Evolutionary conservation across 2,113 vertebrate species (phyloP).

Genomic region (Tretioscincus oriximinensis): DNA sequence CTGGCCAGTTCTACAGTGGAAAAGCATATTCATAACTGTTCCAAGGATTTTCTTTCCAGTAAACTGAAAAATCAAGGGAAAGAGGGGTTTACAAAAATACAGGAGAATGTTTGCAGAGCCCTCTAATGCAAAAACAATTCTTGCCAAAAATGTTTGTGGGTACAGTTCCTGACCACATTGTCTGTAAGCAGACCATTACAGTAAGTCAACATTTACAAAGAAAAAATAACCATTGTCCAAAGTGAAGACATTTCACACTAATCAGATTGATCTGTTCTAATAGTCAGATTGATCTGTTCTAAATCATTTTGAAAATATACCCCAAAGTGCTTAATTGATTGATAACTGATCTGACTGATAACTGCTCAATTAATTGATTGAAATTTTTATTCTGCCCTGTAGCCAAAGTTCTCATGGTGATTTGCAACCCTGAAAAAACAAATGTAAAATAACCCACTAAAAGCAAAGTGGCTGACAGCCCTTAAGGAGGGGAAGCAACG

Average conservation of each 20-base stretch:
- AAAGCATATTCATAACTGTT: neutral
- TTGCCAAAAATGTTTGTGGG: neutral
- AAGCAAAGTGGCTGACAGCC: no score
- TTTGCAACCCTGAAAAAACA: no score
- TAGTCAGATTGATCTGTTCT: constrained; percentile 9
- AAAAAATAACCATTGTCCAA: neutral
- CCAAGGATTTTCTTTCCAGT: neutral
- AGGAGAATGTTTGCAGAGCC: neutral
- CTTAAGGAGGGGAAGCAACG: no score
- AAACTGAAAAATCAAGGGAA: neutral
- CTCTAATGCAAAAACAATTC: neutral
- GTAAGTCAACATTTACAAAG: neutral
- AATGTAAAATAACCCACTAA: no score
- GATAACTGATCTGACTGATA: no score
- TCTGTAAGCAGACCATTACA: neutral
- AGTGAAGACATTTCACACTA: neutral
- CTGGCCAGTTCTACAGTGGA: neutral
- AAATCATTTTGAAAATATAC: neutral
- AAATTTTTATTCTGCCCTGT: neutral
- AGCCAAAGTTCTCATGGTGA: no score
- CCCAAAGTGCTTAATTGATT: neutral
- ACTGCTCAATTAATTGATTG: neutral
- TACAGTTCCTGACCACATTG: neutral
- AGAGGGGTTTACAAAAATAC: neutral
- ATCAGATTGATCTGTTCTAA: constrained; percentile 3